Base-by-base conservation (phyloP, 2,888 invertebrate species). In the Campopleginae sp. region DNA sequence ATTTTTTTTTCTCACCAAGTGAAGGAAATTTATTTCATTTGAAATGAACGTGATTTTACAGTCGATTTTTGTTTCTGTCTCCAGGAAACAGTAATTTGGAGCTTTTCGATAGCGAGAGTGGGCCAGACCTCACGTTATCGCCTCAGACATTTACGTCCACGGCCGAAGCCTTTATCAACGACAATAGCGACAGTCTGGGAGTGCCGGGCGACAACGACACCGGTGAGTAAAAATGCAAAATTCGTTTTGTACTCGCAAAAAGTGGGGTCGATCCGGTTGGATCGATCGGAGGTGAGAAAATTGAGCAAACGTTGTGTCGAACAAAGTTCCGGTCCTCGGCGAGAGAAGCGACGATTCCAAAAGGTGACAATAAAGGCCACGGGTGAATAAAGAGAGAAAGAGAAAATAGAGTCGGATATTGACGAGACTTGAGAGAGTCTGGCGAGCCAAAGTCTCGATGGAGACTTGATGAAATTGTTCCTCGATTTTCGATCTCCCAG, bases 81-180 rank as follows among this genome's bases (percentile, higher is more conserved):
- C 91, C 90, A 93, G 93, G 93, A 87, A 93, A 91, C 89, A 92
- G 93, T 85, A 93, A 92, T 91, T 95, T 95, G 92, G 95, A 95
- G 92, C 93, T 95, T 91, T 95, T 95, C 93, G 95, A 95, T 93
- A 95, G 95, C 88, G 94, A 94, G 89, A 95, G 95, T 90, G 95
- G 95, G 85, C 95, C 95, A 88, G 95, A 95, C 93, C 94, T 95
- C 90, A 95, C 95, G 88, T 92, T 95, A 91, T 95, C 95, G 86
- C 95, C 95, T 88, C 95, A 95, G 93, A 95, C 95, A 83, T 95
- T 95, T 92, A 95, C 95, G 90, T 95, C 95, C 91, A 95, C 95
- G 90, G 94, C 95, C 87, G 95, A 95, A 94, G 95, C 95, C 94
- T 95, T 95, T 92, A 95, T 95, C 94, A 95, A 95, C 93, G 95